These are phyloP conservation scores for Betta splendens DNA, from an alignment of 2,797 vertebrate genomes.

Conservation along the genomic window DNA sequence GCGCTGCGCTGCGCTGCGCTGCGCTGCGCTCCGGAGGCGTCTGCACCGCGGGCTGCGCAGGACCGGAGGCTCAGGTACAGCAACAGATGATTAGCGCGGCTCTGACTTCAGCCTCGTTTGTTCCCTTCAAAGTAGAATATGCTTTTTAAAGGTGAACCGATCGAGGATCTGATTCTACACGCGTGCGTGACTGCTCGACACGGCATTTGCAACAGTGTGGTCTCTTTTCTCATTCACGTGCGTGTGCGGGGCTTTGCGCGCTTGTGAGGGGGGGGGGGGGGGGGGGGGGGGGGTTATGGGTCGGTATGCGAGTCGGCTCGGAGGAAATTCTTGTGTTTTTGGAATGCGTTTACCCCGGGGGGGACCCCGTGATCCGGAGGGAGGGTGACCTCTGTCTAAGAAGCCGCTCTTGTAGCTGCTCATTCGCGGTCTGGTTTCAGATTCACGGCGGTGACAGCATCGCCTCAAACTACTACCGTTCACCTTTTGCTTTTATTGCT, in stretches of 20 bases:
- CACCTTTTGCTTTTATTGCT: neutral
- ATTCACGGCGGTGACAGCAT: neutral
- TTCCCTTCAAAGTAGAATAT: too few relatives aligned
- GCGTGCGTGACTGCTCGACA: too few relatives aligned
- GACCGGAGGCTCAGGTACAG: too few relatives aligned
- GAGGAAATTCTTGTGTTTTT: slow-evolving; percentile 85
- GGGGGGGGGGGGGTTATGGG: neutral
- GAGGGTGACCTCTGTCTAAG: slow-evolving; percentile 64
- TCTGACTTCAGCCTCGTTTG: too few relatives aligned
- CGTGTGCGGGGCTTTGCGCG: neutral
- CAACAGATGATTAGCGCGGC: too few relatives aligned
- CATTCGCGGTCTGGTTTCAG: too few relatives aligned
- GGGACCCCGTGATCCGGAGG: slow-evolving; percentile 80
- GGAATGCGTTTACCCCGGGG: slow-evolving; percentile 86
- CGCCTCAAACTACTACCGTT: neutral
- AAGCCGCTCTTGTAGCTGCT: slow-evolving; percentile 14
- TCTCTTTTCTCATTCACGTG: slow-evolving; percentile 79
- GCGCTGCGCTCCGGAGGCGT: too few relatives aligned
- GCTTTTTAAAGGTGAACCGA: too few relatives aligned
- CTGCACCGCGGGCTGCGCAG: too few relatives aligned
- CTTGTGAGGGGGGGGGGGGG: neutral
- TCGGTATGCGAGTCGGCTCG: slow-evolving; percentile 78
- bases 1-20: too few relatives aligned
- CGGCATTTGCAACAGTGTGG: slow-evolving; percentile 85
- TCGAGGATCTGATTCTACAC: too few relatives aligned